Evolutionary conservation across 2,113 vertebrate genomes (phyloP).

Genomic region (Oreochromis aureus): DNA sequence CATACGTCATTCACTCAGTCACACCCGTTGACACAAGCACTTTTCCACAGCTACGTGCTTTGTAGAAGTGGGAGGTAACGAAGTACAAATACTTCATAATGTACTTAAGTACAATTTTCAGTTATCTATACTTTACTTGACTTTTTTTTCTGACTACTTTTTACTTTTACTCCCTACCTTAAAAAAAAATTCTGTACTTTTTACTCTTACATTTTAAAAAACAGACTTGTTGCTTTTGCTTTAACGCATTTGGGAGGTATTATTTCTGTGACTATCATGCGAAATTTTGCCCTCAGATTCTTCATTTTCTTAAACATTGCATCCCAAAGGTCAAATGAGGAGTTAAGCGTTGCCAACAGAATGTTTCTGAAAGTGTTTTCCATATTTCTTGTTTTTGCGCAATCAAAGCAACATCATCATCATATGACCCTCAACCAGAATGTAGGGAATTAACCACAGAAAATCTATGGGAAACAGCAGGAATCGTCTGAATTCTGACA

Average conservation of each 20-base stretch:
- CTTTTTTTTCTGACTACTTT: not conserved
- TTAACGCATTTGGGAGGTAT: not conserved
- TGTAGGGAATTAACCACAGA: not conserved
- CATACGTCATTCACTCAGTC: not conserved
- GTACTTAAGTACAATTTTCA: not conserved
- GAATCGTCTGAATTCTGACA: not conserved
- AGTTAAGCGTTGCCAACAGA: not conserved
- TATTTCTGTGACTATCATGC: not conserved
- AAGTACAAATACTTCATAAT: not conserved
- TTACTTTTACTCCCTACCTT: not conserved
- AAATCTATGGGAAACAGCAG: too few species aligned
- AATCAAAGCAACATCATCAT: not conserved
- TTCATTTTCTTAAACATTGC: not conserved
- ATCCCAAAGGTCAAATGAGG: not conserved
- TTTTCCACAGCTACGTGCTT: not conserved
- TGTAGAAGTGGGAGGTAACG: not conserved
- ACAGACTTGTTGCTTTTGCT: not conserved
- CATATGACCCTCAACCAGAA: not conserved
- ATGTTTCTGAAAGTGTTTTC: not conserved
- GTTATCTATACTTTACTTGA: not conserved
- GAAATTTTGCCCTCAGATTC: not conserved
- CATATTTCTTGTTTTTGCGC: not conserved
- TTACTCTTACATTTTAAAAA: not conserved
- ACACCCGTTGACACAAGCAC: not conserved
- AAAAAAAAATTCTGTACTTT: accelerated